phyloP scores from a whole-genome alignment of 2,113 vertebrate species.

The Pachyramphus minor region DNA sequence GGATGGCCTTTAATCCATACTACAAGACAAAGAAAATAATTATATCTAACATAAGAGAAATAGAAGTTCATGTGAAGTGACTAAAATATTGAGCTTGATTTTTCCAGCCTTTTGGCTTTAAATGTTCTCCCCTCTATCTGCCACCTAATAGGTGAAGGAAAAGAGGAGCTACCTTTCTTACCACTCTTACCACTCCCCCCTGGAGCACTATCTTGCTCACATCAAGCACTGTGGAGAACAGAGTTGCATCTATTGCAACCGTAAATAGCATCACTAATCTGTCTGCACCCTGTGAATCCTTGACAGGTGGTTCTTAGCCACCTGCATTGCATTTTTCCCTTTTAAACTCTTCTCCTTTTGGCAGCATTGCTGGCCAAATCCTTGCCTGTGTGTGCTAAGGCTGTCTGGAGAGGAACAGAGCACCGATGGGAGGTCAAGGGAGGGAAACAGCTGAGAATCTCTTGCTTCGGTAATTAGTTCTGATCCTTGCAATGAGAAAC shows the following conservation, averaged over 20 bases:
- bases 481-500: not conserved
- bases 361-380: not conserved
- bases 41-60: not conserved
- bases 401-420: not conserved
- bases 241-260: not conserved
- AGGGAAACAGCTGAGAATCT: not conserved
- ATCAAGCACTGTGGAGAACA: not conserved
- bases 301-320: not conserved
- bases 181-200: not conserved
- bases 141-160: not conserved
- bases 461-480: not conserved
- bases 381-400: not conserved
- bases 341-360: not conserved
- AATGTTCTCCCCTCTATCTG: fast-evolving
- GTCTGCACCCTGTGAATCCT: not conserved
- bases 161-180: not conserved
- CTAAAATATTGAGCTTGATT: not conserved
- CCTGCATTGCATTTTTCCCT: not conserved
- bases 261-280: not conserved
- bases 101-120: not conserved
- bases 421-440: fast-evolving
- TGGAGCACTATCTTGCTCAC: not conserved
- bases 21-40: not conserved
- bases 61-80: not conserved
- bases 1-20: not conserved